Evolutionary conservation across 2,797 vertebrate species (phyloP), one percentile per base, ranked within the genome.

Genomic region (Pogoniulus pusillus): DNA sequence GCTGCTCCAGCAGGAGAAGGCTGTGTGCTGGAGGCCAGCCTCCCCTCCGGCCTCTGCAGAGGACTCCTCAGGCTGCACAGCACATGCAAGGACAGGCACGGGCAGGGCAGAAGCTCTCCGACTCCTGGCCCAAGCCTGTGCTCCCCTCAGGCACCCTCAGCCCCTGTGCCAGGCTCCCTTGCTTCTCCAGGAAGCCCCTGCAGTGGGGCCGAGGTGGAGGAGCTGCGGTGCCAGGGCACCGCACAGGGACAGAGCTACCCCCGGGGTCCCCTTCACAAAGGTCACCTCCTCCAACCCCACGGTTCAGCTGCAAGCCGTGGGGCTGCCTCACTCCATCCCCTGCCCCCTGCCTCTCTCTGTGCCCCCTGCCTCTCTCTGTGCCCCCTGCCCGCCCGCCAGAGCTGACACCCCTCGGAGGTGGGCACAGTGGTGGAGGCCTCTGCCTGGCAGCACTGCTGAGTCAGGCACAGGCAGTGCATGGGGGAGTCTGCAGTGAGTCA

Each of bases 211-310:
- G 37, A 15, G 51, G 19, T 2, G 4, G 10, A 57, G 47, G 15
- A 39, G 15, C 51, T 16, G 0, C 0, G 34, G 27, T 9, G 18
- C 1, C 41, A 24, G 89, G 59, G 30, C 47, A 8, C 16, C 8
- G 9, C 15, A 27, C 51, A 16, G 26, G 27, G 10, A 3, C 20
- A 4, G 30, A 35, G 1, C 39, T 0, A 5, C 5, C 3, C 51
- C 6, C 0, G 5, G 5, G 34, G 23, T 14, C n/a, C 13, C 29
- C 12, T 24, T 23, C 1, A 0, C 0, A 1, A 1, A 2, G 1
- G 1, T n/a, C 5, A 6, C 3, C 51, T 29, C 37, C 53, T 49
- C 37, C 12, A 37, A 29, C 22, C 43, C 45, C 32, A 29, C 4
- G 18, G 34, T 3, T n/a, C 14, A 12, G 41, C 58, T 41, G 41